Conservation (phyloP, 1,140 invertebrate species). For the Harlomillsia oculata region DNA sequence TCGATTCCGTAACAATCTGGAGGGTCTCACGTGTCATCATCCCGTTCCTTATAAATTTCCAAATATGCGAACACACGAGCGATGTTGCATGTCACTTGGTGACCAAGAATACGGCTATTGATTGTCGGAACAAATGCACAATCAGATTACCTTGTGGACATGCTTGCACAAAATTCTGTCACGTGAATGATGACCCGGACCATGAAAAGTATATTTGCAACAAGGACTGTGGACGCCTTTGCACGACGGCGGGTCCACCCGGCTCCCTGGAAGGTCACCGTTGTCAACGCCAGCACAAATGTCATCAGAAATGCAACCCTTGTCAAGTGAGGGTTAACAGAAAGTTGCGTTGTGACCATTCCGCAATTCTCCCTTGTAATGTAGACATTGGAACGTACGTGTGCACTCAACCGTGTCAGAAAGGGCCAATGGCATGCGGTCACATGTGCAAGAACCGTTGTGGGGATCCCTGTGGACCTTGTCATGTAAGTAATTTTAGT, state of each 20-base stretch:
- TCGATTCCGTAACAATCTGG: too few relatives aligned
- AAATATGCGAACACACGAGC: slow-evolving; percentile 31
- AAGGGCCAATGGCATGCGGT: slow-evolving; percentile 10
- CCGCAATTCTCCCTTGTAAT: slow-evolving; percentile 5
- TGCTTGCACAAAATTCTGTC: slow-evolving; percentile 25
- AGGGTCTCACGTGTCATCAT: too few relatives aligned
- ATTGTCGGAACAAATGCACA: slow-evolving; percentile 19
- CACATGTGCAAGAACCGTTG: slow-evolving; percentile 30
- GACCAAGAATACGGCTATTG: background rate
- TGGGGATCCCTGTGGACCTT: slow-evolving; percentile 28
- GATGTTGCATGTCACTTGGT: too few relatives aligned
- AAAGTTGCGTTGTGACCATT: slow-evolving; percentile 19
- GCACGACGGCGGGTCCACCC: slow-evolving; percentile 20
- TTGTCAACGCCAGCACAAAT: slow-evolving; percentile 18
- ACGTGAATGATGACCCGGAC: slow-evolving; percentile 20
- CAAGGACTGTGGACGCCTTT: slow-evolving; percentile 25
- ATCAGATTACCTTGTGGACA: slow-evolving; percentile 28
- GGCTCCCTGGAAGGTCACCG: slow-evolving; percentile 21
- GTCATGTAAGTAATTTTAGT: slow-evolving; percentile 24
- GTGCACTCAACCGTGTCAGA: slow-evolving; percentile 18
- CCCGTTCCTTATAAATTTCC: too few relatives aligned
- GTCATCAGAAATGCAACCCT: slow-evolving; percentile 18
- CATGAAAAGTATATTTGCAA: slow-evolving; percentile 21
- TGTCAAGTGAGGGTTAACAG: slow-evolving; percentile 11
- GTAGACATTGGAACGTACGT: background rate